Evolutionary conservation across 2,888 invertebrate genomes (phyloP).

Genomic region (Rhimphoctona megacephalus): DNA sequence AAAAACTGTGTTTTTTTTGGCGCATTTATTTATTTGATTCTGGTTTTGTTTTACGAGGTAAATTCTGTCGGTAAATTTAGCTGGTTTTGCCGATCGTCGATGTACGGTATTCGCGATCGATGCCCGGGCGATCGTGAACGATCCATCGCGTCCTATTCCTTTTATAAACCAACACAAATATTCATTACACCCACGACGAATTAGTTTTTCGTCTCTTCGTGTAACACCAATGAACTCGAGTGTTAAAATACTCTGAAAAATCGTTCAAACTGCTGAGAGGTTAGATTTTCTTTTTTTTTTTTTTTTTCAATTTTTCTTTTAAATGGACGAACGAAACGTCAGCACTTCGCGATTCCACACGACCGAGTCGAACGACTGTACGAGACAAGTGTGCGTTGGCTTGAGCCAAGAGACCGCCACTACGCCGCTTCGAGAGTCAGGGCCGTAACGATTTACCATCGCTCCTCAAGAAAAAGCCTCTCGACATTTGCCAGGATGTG

Average conservation of each 20-base stretch:
- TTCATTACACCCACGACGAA: conserved; percentile 14
- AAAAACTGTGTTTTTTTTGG: conserved; percentile 9
- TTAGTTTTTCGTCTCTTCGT: neutral
- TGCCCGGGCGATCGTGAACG: conserved; percentile 64
- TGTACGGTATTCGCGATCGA: conserved; percentile 70
- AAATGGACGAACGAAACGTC: conserved; percentile 77
- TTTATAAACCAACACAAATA: conserved; percentile 29
- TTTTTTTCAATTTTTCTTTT: neutral
- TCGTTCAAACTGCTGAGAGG: neutral
- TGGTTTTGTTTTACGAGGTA: conserved; percentile 52
- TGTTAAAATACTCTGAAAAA: neutral
- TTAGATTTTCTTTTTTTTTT: neutral
- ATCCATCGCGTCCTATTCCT: conserved; percentile 62
- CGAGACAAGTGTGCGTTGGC: conserved; percentile 78
- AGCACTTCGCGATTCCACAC: conserved; percentile 81
- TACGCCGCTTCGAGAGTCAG: conserved; percentile 78
- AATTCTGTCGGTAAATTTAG: conserved; percentile 69
- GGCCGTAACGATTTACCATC: conserved; percentile 73
- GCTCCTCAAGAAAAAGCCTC: neutral
- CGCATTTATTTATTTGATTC: neutral
- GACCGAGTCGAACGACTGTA: conserved; percentile 77
- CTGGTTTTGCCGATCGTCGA: conserved; percentile 66
- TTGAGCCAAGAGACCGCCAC: conserved; percentile 73
- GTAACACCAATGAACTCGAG: neutral
- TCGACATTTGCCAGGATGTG: neutral